These are phyloP conservation scores for Callospermophilus lateralis DNA, from an alignment of 2,113 vertebrate species.

Conservation along the genomic window DNA sequence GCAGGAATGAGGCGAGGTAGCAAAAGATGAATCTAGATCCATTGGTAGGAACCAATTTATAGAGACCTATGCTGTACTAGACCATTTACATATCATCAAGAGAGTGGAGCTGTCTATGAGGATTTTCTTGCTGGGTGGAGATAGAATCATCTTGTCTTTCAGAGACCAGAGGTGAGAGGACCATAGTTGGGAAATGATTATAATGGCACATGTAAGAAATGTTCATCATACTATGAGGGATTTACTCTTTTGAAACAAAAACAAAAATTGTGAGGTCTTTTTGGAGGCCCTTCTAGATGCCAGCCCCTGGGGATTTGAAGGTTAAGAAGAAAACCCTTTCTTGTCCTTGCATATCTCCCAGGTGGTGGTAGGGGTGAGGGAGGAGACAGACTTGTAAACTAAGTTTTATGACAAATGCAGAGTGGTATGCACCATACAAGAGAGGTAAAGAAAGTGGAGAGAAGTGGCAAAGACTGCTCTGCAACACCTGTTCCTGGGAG, in stretches of 20 bases:
- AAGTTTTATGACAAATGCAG: neutral
- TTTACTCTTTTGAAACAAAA: neutral
- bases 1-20: neutral
- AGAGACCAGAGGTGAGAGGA: neutral
- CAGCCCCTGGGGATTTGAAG: neutral
- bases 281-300: neutral
- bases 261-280: neutral
- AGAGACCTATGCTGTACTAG: neutral
- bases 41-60: neutral
- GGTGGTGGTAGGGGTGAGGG: rapidly evolving
- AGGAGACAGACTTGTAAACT: neutral
- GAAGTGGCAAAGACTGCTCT: neutral
- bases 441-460: neutral
- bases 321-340: neutral
- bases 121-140: neutral
- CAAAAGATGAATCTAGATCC: neutral
- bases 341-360: neutral
- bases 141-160: neutral
- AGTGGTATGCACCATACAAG: no score
- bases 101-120: neutral
- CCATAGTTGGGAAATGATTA: neutral
- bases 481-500: neutral
- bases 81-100: neutral
- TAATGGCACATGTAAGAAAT: neutral
- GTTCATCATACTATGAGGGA: neutral